phyloP scores from a whole-genome alignment of 2,888 invertebrate genomes.

The Platycheirus albimanus region DNA sequence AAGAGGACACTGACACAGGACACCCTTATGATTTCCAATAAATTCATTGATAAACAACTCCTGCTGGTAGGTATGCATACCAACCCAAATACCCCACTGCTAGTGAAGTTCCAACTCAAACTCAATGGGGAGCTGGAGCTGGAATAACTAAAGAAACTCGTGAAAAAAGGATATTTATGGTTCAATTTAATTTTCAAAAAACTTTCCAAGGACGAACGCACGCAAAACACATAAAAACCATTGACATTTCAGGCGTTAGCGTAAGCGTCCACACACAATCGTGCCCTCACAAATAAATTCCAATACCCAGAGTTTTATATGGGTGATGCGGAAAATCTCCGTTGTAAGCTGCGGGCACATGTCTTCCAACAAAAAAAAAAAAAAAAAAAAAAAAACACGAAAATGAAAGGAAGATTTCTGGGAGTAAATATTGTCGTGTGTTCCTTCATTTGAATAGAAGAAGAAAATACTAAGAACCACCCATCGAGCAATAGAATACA shows the following conservation, averaged over 20 bases:
- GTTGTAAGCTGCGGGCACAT: constrained; percentile 29
- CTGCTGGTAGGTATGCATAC: neutral
- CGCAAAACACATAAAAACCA: neutral
- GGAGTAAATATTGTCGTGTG: constrained; percentile 21
- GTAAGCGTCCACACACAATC: neutral
- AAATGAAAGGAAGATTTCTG: too few species aligned
- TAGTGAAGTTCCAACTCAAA: constrained; percentile 1
- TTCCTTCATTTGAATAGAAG: constrained; percentile 51
- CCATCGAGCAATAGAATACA: constrained; percentile 46
- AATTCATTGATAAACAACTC: constrained; percentile 52
- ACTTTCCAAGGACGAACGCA: constrained; percentile 28
- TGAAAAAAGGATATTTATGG: neutral
- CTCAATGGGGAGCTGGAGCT: constrained; percentile 4
- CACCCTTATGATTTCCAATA: constrained; percentile 51
- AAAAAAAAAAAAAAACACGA: neutral
- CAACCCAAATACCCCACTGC: too few species aligned
- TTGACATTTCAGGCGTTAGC: constrained; percentile 22
- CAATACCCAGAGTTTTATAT: neutral
- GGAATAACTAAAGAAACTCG: neutral
- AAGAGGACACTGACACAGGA: constrained; percentile 46
- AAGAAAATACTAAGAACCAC: constrained; percentile 17
- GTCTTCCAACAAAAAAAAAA: neutral
- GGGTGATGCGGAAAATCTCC: constrained; percentile 6
- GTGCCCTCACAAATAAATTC: constrained; percentile 4
- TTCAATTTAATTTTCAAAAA: constrained; percentile 59